Evolutionary conservation across 92 coral and sea anemone genomes (phyloP).

Genomic region (Epizoanthus fatuus): DNA sequence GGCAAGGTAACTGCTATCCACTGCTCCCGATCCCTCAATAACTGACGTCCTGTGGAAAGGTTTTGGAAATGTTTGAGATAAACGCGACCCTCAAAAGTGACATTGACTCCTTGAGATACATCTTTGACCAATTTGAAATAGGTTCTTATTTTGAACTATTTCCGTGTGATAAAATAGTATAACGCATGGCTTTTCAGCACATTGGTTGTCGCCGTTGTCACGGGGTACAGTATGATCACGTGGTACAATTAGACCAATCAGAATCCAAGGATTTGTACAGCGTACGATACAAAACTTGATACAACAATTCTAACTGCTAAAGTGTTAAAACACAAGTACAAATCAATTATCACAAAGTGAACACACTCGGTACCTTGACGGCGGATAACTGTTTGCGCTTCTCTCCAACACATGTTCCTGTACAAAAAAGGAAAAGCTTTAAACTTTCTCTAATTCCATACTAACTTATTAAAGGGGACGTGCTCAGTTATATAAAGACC

Average conservation of each 20-base stretch:
- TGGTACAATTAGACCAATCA: too few species aligned
- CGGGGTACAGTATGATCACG: too few species aligned
- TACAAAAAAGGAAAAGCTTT: neutral
- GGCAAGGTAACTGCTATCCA: slow-evolving; percentile 90
- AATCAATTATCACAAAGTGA: neutral
- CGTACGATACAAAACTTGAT: too few species aligned
- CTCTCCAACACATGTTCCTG: slow-evolving; percentile 88
- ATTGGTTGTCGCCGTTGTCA: too few species aligned
- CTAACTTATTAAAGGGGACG: neutral
- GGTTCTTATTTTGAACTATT: neutral
- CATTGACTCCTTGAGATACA: neutral
- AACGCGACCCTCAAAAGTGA: neutral
- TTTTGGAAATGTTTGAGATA: neutral
- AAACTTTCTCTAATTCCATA: too few species aligned
- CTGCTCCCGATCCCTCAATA: slow-evolving; percentile 31
- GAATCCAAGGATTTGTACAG: too few species aligned
- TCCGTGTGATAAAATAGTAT: too few species aligned
- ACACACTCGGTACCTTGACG: slow-evolving; percentile 63
- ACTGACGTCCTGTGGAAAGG: slow-evolving; percentile 37
- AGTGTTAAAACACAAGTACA: neutral
- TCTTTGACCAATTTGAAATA: neutral
- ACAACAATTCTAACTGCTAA: neutral
- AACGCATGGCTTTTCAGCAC: too few species aligned
- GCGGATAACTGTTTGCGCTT: slow-evolving; percentile 66
- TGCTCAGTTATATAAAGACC: too few species aligned